Evolutionary conservation across 2,888 invertebrate species (phyloP), one percentile per base, ranked within the genome.

Genomic region (Acronicta alni): DNA sequence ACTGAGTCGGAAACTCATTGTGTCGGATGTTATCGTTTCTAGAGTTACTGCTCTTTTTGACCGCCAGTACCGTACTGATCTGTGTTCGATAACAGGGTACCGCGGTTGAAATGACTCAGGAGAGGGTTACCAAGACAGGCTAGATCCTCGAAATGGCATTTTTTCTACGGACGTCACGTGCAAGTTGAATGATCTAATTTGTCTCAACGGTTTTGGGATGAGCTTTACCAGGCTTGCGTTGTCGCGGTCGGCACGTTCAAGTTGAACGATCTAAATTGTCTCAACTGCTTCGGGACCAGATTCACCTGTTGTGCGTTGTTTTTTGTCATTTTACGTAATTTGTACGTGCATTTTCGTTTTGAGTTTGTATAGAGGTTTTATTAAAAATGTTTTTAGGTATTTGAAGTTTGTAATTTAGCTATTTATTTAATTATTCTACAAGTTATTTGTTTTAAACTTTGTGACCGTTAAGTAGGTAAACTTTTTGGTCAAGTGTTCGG

Each of bases 221-320:
- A 61, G 62, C 76, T 74, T 71, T 79, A 67, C 68, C 65, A 67
- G 69, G 67, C 62, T 74, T 77, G 71, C 69, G 58, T 73, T 63
- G 59, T 6, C n/a, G 35, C 92, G 92, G 91, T 91, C 83, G 89
- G 91, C 93, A 93, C 93, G 92, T 90, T 77, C 81, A 81, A 88
- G 89, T 89, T 90, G 89, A 91, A 91, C 70, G 90, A 86, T 90
- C 91, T 86, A 84, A 86, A 82, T 86, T 83, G 82, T 80, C 77
- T 82, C 83, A 82, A 84, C 73, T 79, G 83, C 84, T 87, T 84
- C 78, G 70, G 75, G 73, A 77, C 65, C 37, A 61, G 62, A 75
- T 74, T 71, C 79, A 67, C 69, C 65, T 68, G 69, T 68, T 60
- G 76, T 77, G 71, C 69, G 59, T 72, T 63, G 59, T 38, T 53